Conservation (phyloP, 2,797 vertebrate genomes). For the Acanthopagrus latus region DNA sequence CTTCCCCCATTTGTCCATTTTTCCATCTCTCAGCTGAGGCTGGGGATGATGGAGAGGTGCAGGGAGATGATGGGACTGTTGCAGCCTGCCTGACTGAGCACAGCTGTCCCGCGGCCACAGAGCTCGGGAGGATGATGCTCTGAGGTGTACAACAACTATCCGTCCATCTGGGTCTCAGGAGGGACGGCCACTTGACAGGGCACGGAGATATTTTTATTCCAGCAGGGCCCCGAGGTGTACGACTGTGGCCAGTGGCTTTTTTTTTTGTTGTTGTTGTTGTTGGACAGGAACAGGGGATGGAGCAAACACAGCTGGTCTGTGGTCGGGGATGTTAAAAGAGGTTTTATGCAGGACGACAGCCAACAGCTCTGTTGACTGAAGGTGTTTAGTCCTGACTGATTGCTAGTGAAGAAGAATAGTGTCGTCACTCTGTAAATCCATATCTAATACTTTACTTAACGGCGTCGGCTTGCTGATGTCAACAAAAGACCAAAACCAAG, state of each 20-base stretch:
- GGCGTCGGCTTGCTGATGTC: no score
- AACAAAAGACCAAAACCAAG: background rate
- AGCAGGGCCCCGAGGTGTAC: slow-evolving; percentile 49
- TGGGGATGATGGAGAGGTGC: slow-evolving; percentile 71
- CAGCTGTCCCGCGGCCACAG: slow-evolving; percentile 70
- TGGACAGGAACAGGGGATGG: slow-evolving; percentile 50
- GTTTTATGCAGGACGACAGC: background rate
- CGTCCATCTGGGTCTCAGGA: slow-evolving; percentile 65
- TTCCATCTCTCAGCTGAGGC: slow-evolving; percentile 52
- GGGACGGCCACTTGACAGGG: slow-evolving; percentile 60
- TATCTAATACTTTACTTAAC: background rate
- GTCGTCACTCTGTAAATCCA: background rate
- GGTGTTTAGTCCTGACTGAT: background rate
- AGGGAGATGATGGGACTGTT: slow-evolving; percentile 55
- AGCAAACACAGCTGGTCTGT: slow-evolving; percentile 34
- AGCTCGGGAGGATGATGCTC: slow-evolving; percentile 59
- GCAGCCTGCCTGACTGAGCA: slow-evolving; percentile 66
- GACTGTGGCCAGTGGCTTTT: slow-evolving; percentile 46
- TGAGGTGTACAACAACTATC: slow-evolving; percentile 62
- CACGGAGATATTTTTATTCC: slow-evolving; percentile 68
- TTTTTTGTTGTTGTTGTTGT: no score
- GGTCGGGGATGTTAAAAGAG: slow-evolving; percentile 15
- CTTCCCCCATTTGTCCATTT: slow-evolving; percentile 68
- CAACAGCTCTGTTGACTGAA: background rate
- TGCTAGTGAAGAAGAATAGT: background rate